Base-by-base conservation (phyloP, 2,113 vertebrate species). In the Sceloporus undulatus region DNA sequence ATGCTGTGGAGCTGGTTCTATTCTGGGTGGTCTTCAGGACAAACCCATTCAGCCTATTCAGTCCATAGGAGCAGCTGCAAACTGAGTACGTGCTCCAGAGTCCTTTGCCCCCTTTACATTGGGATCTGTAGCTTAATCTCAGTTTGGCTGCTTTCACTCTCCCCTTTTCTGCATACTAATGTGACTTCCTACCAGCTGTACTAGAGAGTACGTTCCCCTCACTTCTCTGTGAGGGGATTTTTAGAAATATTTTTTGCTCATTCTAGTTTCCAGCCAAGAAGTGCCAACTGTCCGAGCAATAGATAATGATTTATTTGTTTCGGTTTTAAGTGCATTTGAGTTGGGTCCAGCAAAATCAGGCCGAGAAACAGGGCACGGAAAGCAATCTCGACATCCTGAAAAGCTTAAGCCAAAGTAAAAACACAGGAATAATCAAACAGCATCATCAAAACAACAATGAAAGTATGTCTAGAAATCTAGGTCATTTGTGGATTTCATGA, bases 391-490 rank as follows among this genome's bases (percentile, higher is more conserved):
- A 65, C 79, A 76, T 19, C 74, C 59, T 76, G 71, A 76, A 52
- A 83, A 77, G 71, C 40, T 76, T 82, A 88, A 76, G 56, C 56
- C 40, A 54, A 73, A 42, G 29, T 42, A 42, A 40, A 81, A 81
- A 59, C 34, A 27, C 9, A 81, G 34, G 42, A 87, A 82, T 79
- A 79, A 78, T 79, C 21, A 68, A 78, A 86, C 85, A n/a, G 54
- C 38, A 82, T 21, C 34, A 65, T 87, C 79, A 87, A 87, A 87
- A 87, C 56, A 19, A 79, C 19, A 73, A 38, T 79, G 85, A 87
- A 71, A 80, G 34, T 19, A 21, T 74, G 68, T 27, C 77, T 59
- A 23, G 52, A 10, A 70, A 87, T 81, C 52, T 87, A 59, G 85
- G 68, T 59, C 79, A 74, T 81, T 27, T 14, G 8, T 87, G 70